Base-by-base conservation (phyloP, 2,113 vertebrate genomes). In the Mesembrinibis cayennensis region DNA sequence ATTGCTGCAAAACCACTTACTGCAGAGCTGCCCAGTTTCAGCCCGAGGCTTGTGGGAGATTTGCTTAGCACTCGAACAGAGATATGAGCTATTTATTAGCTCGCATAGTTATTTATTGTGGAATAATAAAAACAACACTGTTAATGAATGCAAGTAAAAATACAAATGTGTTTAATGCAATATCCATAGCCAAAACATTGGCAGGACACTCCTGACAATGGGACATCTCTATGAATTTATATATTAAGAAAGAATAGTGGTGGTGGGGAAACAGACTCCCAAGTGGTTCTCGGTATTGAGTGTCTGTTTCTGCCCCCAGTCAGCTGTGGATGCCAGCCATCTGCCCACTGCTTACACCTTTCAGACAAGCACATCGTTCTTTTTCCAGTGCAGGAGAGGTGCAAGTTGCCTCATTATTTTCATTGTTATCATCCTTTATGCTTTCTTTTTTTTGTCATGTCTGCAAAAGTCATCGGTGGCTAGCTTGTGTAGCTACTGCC, bases 1-100 rank as follows among this genome's bases (percentile, higher is more conserved):
- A 87, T 63, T 97, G 61, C 87, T 90, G 71, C 58, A 87, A 85
- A 95, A 73, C n/a, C 18, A 78, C 36, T 89, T 62, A 81, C 32
- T 34, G 19, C 56, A 77, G 65, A 91, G 50, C 83, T 93, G 42
- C 83, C 89, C 69, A 69, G 25, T 71, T 95, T 87, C 70, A 70
- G 32, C 66, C 50, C 2, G 38, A 53, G 65, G 40, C 53, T 82
- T 77, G 22, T 79, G 82, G 25, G 53, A 76, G 45, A 85, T 87
- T 89, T 85, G 27, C 34, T 89, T 72, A 71, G 58, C 25, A 19
- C 44, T 91, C 93, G 30, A 50, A 61, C 25, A n/a, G 70, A 72
- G 12, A 62, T 45, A 23, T 9, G 52, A 91, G 32, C 34, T 82
- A 26, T 86, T 88, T 90, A 77, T 80, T 92, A 77, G 16, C 19